Evolutionary conservation across 2,888 invertebrate genomes (phyloP), one percentile per base, ranked within the genome.

Genomic region (Dorcus parallelipipedus): DNA sequence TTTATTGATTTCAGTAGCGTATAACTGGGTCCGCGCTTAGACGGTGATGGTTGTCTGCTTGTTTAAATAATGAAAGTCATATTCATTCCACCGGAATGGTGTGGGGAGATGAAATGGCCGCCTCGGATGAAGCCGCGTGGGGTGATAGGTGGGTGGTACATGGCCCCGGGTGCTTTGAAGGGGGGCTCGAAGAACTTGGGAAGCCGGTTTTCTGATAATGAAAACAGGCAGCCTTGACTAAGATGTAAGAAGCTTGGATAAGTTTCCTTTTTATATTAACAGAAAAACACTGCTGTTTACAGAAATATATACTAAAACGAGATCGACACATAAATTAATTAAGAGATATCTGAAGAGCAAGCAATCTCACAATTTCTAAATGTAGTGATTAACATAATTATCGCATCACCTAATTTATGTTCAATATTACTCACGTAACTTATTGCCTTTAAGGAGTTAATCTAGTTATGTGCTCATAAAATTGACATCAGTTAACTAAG

Each of bases 1-100:
- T 85, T 85, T 85, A 85, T 85, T 85, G 85, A 85, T 85, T 85
- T 84, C 84, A 84, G 84, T 84, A 83, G 84, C 84, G 82, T 82
- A 83, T 84, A 84, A 84, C 83, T 81, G 79, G 81, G 79, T 82
- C 81, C 80, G 79, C 59, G 65, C 49, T 68, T 66, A 75, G 76
- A 73, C 60, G 71, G 77, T 76, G 73, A 71, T 33, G 49, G 54
- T 45, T n/a, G 23, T 7, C 49, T 57, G 39, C 49, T 41, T 38
- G 41, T 38, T 20, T 39, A 49, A 50, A 33, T 14, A 6, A 43
- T 40, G 26, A 53, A 23, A 26, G 54, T 71, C 71, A 73, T 73
- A 72, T 62, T 74, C 75, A 71, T 59, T 67, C 56, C 14, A 45
- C 40, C 52, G 55, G 53, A 59, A 62, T 68, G 66, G 68, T 67